These are phyloP conservation scores for Sepioteuthis lessoniana DNA, from an alignment of 2,888 invertebrate species.

Conservation along the genomic window DNA sequence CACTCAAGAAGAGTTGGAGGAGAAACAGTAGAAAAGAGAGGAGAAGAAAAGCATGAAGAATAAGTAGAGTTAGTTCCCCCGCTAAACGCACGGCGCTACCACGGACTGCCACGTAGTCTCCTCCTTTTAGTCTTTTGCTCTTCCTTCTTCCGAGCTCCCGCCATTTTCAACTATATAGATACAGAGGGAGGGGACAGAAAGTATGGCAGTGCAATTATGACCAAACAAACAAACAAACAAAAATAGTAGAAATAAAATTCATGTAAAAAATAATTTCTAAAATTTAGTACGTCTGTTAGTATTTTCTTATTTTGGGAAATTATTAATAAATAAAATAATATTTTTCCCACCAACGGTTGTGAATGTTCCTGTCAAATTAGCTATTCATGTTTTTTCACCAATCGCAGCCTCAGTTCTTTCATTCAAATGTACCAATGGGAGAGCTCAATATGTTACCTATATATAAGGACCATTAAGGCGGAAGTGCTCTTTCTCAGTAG, in stretches of 20 bases:
- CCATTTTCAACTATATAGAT: too few species aligned
- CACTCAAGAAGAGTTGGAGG: neutral
- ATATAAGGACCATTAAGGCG: conserved; percentile 34
- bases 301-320: neutral
- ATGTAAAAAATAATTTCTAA: neutral
- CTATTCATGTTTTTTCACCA: conserved; percentile 38
- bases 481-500: conserved; percentile 42
- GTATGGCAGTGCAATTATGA: neutral
- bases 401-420: conserved; percentile 1
- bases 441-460: neutral
- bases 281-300: neutral
- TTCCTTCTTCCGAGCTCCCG: neutral
- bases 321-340: neutral
- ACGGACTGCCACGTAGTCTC: neutral
- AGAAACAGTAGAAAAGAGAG: too few species aligned
- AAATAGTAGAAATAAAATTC: neutral
- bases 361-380: neutral
- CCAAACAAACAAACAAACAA: too few species aligned
- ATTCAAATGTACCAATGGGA: conserved; percentile 42
- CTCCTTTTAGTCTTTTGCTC: neutral
- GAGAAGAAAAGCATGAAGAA: too few species aligned
- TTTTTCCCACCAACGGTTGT: neutral
- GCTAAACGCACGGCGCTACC: neutral
- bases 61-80: neutral
- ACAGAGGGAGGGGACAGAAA: neutral